Percentiles rank a stretch among this genome's conserved stretches.
phyloP scores from a whole-genome alignment of 2,888 invertebrate species.

The Strigamia crassipes region DNA sequence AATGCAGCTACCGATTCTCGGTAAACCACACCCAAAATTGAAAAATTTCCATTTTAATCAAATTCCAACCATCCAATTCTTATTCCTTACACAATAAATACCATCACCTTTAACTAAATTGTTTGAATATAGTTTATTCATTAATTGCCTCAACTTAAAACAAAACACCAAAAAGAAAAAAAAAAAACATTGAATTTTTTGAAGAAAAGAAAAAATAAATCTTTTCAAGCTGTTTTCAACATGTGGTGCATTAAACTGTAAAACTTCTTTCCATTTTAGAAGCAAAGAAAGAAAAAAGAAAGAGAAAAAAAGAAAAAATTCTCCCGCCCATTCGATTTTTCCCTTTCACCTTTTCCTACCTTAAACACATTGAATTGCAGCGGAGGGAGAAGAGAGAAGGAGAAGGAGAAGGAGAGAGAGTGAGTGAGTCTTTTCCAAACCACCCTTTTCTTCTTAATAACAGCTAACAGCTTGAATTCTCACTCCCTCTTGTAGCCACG shows the following conservation, averaged over 20 bases:
- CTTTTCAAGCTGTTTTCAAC: neutral
- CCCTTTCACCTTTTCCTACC: slow-evolving; percentile 6
- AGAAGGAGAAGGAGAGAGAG: no score
- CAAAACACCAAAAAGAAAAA: neutral
- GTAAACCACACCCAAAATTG: no score
- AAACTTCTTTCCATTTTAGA: slow-evolving; percentile 10
- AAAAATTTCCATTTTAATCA: no score
- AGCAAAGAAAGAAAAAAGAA: neutral
- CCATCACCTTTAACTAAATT: no score
- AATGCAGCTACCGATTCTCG: no score
- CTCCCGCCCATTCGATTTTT: neutral
- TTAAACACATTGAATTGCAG: neutral
- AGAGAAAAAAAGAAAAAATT: neutral
- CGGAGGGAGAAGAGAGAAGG: no score
- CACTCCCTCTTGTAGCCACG: neutral
- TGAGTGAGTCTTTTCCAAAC: neutral
- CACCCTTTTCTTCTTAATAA: slow-evolving; percentile 10
- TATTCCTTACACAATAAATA: no score
- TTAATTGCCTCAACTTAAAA: no score
- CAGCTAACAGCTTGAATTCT: slow-evolving; percentile 2
- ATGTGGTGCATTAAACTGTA: slow-evolving; percentile 1
- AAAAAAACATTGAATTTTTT: neutral
- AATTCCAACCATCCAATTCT: no score
- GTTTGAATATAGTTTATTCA: neutral
- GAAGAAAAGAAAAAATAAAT: no score